These are phyloP conservation scores for Heliconius hortense DNA, from an alignment of 2,888 invertebrate genomes.

Conservation along the genomic window DNA sequence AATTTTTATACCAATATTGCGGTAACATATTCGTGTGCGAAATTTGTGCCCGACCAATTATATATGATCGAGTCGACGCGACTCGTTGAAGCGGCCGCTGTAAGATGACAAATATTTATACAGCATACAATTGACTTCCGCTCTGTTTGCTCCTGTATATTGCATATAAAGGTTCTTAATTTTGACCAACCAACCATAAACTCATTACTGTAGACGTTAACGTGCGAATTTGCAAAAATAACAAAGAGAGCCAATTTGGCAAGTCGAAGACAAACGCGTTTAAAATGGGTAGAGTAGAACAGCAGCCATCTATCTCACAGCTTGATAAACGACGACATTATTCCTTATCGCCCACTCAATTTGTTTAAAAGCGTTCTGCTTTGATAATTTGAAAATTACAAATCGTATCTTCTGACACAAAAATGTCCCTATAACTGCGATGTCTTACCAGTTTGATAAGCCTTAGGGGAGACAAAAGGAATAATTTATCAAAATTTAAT, in stretches of 20 bases:
- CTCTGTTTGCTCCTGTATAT: constrained; percentile 37
- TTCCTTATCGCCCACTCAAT: constrained; percentile 82
- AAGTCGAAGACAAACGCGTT: constrained; percentile 81
- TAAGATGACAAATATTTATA: constrained; percentile 70
- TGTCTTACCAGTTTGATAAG: constrained; percentile 61
- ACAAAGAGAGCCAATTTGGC: constrained; percentile 79
- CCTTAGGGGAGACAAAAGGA: constrained; percentile 36
- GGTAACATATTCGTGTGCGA: constrained; percentile 45
- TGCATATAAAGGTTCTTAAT: constrained; percentile 30
- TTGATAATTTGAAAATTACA: constrained; percentile 82
- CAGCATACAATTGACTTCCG: constrained; percentile 58
- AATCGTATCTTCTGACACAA: constrained; percentile 78
- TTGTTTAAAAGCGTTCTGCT: constrained; percentile 82
- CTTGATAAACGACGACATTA: constrained; percentile 82
- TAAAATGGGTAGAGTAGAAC: constrained; percentile 82
- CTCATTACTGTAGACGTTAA: constrained; percentile 51
- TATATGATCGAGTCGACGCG: constrained; percentile 45
- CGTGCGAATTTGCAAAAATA: constrained; percentile 68
- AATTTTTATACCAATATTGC: constrained; percentile 70
- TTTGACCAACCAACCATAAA: constrained; percentile 34
- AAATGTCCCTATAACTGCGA: constrained; percentile 75
- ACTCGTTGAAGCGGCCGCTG: constrained; percentile 55
- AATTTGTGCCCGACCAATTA: constrained; percentile 44
- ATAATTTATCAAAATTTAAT: constrained; percentile 36
- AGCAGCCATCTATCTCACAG: constrained; percentile 78